Base-by-base conservation (phyloP, 2,888 invertebrate species). In the Tuta absoluta region DNA sequence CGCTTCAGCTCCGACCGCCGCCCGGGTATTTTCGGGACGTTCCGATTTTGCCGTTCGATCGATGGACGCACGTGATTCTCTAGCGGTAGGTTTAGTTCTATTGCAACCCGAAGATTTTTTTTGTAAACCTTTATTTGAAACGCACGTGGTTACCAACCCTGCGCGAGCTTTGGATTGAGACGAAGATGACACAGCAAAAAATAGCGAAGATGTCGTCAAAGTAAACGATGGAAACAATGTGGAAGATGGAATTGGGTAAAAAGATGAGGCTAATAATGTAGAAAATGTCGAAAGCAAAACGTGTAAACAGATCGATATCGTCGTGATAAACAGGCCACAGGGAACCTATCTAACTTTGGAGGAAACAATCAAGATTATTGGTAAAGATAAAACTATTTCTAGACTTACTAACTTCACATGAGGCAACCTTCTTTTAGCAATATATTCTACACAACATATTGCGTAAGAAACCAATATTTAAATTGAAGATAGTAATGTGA, bases 11-110 rank as follows among this genome's bases (percentile, higher is more conserved):
- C 87, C 88, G 87, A 81, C 82, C 79, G 88, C 88, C 89, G 87
- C 87, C 91, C 89, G 91, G 90, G 88, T 91, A 91, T 91, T 91
- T 91, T 91, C 85, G 90, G 89, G 85, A 80, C 75, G 76, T 72
- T 68, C 72, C 81, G 82, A 84, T 84, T 82, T 82, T 77, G 77
- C 78, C 81, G 80, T 75, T 76, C 78, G 79, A 83, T 85, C 84
- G 79, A 83, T 84, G 80, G 74, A 75, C 77, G 79, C 87, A 84
- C 85, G 86, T 84, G 85, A 86, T 83, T 77, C 75, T 77, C 45
- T 60, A 11, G 45, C 45, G 61, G 45, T 61, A 62, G 62, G 59
- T 59, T 59, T 12, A 23, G 23, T 19, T 41, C 21, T 3, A 38
- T 33, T 19, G n/a, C 24, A 68, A 71, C 72, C 69, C 69, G 67